Base-by-base conservation (phyloP, 2,113 vertebrate species). In the Thinocorus orbignyianus region DNA sequence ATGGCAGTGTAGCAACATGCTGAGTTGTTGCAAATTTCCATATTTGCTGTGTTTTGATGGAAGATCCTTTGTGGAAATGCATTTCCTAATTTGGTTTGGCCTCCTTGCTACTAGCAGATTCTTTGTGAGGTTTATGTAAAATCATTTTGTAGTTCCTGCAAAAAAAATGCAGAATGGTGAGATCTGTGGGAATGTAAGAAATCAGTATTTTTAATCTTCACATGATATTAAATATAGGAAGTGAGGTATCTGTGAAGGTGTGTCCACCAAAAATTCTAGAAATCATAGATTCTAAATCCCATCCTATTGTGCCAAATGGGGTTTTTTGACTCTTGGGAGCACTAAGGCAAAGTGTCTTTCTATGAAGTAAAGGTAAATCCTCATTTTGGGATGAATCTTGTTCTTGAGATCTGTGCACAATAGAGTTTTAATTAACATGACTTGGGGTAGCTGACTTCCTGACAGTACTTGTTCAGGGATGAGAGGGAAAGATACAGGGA, bases 1-100 rank as follows among this genome's bases (percentile, higher is more conserved):
- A 91, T 94, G 61, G 78, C 62, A 69, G 54, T 42, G 81, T 82
- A 82, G 62, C 70, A 94, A 65, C 81, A 92, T 76, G 91, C 91
- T 92, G 94, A 95, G 62, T 85, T 93, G 90, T 88, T 95, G 48
- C 54, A 95, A 95, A 94, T 92, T 91, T 92, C 79, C 66, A 28
- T 87, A 82, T 94, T 95, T 94, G 37, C 74, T 88, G 41, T 72
- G 54, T 94, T 92, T 93, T 95, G 74, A 95, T 85, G 78, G 87
- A 92, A 93, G 49, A 70, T 41, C 77, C 23, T 68, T 86, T 48
- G 51, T 91, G 78, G 54, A 93, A 92, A 80, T 66, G 14, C 25
- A 23, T 81, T 95, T 62, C 31, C 37, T 95, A 65, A 89, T 95
- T 95, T 92, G 61, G 8, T 87, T 88, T 87, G 52, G n/a, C 30